Conservation (phyloP, 2,113 vertebrate genomes). For the Lampris incognitus region DNA sequence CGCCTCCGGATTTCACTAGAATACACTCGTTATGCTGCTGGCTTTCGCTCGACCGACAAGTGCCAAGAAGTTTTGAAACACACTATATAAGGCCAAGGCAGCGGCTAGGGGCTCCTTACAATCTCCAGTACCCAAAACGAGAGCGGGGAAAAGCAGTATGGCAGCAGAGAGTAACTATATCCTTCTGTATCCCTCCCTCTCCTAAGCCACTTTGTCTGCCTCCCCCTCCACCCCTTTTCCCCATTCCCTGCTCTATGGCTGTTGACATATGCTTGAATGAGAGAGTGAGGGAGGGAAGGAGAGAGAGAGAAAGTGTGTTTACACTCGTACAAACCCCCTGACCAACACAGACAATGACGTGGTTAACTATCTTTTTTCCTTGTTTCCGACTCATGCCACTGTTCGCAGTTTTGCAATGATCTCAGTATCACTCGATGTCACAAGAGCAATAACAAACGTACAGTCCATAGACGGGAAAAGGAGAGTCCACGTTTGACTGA, state of each 20-base stretch:
- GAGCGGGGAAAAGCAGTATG: constrained; percentile 54
- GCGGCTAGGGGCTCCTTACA: constrained; percentile 63
- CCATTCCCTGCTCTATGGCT: constrained; percentile 37
- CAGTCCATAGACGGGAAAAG: no score
- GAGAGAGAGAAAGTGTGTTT: not conserved
- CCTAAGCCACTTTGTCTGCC: constrained; percentile 5
- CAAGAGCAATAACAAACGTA: no score
- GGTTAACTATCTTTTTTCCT: no score
- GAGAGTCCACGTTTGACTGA: no score
- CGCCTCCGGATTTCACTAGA: constrained; percentile 61
- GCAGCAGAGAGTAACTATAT: constrained; percentile 69
- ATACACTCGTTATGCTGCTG: constrained; percentile 57
- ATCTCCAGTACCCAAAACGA: constrained; percentile 70
- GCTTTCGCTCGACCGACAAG: constrained; percentile 46
- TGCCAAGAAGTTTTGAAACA: constrained; percentile 72
- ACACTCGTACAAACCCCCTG: no score
- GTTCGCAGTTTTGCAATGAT: no score
- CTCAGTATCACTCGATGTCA: no score
- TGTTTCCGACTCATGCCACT: no score
- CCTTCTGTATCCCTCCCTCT: constrained; percentile 56
- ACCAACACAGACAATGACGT: no score
- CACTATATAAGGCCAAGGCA: constrained; percentile 80
- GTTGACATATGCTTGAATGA: constrained; percentile 56
- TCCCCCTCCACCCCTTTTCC: constrained; percentile 37
- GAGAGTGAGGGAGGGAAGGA: constrained; percentile 19